A percentile compares a stretch with the other conserved stretches of the same genome.
These are phyloP conservation scores for Coracias cyanogaster DNA, from an alignment of 2,797 vertebrate genomes.

Conservation along the genomic window DNA sequence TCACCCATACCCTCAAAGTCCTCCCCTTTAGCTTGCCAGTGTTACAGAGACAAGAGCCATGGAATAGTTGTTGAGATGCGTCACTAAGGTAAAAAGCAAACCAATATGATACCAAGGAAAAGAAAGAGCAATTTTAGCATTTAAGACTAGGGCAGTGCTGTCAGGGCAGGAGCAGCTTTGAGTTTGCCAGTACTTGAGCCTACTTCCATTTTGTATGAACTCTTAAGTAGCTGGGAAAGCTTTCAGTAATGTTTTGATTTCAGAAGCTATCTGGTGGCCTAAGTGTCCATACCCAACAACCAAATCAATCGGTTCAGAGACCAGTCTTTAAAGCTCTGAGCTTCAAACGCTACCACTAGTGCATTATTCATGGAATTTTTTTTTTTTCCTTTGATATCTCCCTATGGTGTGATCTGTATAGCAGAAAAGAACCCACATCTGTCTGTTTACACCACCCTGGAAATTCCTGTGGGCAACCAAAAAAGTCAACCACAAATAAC, in stretches of 20 bases:
- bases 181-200: not conserved
- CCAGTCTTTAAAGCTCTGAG: conserved; percentile 33
- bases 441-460: conserved; percentile 62
- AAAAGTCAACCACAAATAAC: conserved; percentile 54
- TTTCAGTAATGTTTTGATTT: conserved; percentile 15
- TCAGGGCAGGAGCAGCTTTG: not conserved
- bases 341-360: conserved; percentile 26
- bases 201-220: not conserved
- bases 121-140: not conserved
- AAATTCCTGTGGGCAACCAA: conserved; percentile 66
- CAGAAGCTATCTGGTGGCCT: not conserved
- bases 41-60: not conserved
- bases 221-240: not conserved
- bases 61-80: not conserved
- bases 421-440: conserved; percentile 53
- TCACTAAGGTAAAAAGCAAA: not conserved
- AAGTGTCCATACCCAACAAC: not conserved
- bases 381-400: conserved; percentile 53
- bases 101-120: not conserved
- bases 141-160: not conserved
- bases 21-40: not conserved
- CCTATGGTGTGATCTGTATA: conserved; percentile 50
- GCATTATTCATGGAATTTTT: conserved; percentile 42
- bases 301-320: conserved; percentile 38
- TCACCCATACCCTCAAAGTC: not conserved